phyloP scores from a whole-genome alignment of 2,797 vertebrate genomes.

The Bryconaethiops microstoma region DNA sequence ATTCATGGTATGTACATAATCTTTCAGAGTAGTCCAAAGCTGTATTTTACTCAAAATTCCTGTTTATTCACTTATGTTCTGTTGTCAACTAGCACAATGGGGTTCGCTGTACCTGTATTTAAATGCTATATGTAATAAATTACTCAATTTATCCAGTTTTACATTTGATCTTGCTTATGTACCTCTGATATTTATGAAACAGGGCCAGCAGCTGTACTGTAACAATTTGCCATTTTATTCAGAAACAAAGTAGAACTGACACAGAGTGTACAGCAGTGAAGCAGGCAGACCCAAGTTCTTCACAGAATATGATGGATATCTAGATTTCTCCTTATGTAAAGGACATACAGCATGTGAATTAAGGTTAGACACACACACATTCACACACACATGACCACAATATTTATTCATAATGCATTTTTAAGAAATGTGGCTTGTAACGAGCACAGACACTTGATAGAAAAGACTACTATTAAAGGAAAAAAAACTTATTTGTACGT shows the following conservation, averaged over 20 bases:
- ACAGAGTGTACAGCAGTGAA: conserved; percentile 82
- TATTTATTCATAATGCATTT: conserved; percentile 63
- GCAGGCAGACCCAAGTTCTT: conserved; percentile 78
- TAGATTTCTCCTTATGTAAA: conserved; percentile 68
- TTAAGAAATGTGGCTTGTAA: conserved; percentile 71
- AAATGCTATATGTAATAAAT: background rate
- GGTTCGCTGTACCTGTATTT: background rate
- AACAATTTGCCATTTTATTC: conserved; percentile 80
- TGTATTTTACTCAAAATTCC: no score
- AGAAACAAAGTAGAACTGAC: conserved; percentile 68
- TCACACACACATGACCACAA: conserved; percentile 61
- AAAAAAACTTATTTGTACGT: conserved; percentile 69
- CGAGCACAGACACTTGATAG: conserved; percentile 73
- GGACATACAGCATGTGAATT: conserved; percentile 74
- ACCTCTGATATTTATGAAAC: conserved; percentile 6
- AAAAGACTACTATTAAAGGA: conserved; percentile 70
- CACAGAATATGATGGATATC: conserved; percentile 74
- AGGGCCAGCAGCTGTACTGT: conserved; percentile 40
- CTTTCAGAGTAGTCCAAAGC: no score
- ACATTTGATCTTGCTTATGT: background rate
- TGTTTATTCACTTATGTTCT: background rate
- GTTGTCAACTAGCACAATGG: background rate
- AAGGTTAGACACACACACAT: conserved; percentile 77
- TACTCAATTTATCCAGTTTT: background rate
- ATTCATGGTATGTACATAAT: no score